Base-by-base conservation (phyloP, 2,888 invertebrate genomes). In the Ophraella communa region DNA sequence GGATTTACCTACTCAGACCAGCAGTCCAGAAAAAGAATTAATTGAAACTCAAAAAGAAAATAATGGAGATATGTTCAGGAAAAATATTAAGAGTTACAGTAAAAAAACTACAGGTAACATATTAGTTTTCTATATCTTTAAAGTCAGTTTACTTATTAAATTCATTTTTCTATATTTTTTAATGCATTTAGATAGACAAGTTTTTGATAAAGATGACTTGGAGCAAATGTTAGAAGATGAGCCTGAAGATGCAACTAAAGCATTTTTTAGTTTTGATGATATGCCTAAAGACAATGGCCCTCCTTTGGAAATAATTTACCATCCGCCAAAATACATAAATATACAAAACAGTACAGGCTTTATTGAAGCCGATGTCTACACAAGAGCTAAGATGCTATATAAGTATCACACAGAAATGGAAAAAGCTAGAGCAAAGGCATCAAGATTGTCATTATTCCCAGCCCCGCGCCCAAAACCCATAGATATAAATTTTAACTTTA, bases 211-310 rank as follows among this genome's bases (percentile, higher is more conserved):
- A 33, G 42, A 35, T 21, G 63, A 21, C 20, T 14, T 47, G n/a
- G 56, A 49, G 18, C 39, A 64, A 23, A 23, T 4, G 1, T 39
- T 30, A 45, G 56, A 53, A 53, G 66, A 69, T 49, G 49, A 49
- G 21, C n/a, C 20, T 4, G 14, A 23, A 21, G 54, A 54, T 62
- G 66, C 68, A 18, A 69, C 64, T 33, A 65, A 66, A 45, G 39
- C 47, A 1, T 51, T 33, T 21, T 67, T 72, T 58, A 67, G 68
- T 17, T 72, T 71, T 30, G 65, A 68, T 59, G 71, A 73, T 23
- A 73, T 73, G 73, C 63, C 63, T 1, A 55, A 65, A 42, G 61
- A 62, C 51, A 62, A 62, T 18, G 64, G 59, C 49, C 44, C 55
- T 8, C 60, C 58, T 11, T 57, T 71, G 14, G 62, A 53, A 57